Conservation (phyloP, 1,140 invertebrate species). For the Bombus impatiens region DNA sequence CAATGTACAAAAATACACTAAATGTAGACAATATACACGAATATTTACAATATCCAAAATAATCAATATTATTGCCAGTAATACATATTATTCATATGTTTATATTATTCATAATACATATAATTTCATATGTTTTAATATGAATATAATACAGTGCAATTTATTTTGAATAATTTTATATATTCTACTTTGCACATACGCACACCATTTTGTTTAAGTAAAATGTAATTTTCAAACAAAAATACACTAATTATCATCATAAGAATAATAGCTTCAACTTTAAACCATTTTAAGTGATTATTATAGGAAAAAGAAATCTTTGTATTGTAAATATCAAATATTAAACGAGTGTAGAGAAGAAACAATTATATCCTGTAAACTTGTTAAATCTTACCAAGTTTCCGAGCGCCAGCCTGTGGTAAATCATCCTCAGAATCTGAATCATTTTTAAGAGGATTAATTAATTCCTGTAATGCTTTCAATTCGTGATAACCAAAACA, state of each 20-base stretch:
- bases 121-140: too few relatives aligned
- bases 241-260: background rate
- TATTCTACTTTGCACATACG: background rate
- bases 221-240: background rate
- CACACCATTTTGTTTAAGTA: background rate
- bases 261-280: background rate
- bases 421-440: slow-evolving; percentile 78
- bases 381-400: slow-evolving; percentile 71
- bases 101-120: too few relatives aligned
- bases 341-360: background rate
- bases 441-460: slow-evolving; percentile 67
- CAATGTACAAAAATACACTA: too few relatives aligned
- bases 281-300: background rate
- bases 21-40: too few relatives aligned
- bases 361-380: background rate
- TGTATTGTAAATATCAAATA: background rate
- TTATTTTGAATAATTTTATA: background rate
- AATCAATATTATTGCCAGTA: too few relatives aligned
- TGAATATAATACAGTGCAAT: too few relatives aligned
- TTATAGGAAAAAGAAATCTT: background rate
- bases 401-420: slow-evolving; percentile 72
- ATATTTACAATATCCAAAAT: too few relatives aligned
- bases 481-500: slow-evolving; percentile 70
- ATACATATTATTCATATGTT: too few relatives aligned
- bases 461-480: slow-evolving; percentile 75